Evolutionary conservation across 2,888 invertebrate species (phyloP), one percentile per base, ranked within the genome.

Genomic region (Lepidonotus clava): DNA sequence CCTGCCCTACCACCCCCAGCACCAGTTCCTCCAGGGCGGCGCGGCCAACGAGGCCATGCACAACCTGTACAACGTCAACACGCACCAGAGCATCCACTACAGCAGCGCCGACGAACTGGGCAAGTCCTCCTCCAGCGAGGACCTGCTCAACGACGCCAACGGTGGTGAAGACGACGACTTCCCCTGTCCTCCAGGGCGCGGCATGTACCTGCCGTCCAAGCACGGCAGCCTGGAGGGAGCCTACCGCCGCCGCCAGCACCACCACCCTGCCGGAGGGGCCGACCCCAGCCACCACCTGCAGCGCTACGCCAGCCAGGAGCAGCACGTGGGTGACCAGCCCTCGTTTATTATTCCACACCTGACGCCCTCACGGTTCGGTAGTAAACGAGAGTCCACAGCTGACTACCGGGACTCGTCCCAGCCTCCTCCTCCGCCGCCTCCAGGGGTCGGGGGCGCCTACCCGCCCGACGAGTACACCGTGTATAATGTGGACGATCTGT

Each of bases 61-160:
- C 67, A 88, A 88, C 61, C 51, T 88, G 56, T 88, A 88, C 83
- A 88, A 88, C 83, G 51, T 89, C 24, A 87, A 84, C 83, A 94
- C 94, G 56, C 93, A 94, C 87, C 91, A 94, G 84, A 94, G 94
- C 11, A 93, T 92, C 24, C 91, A 91, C 80, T 93, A 93, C 87
- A 92, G 92, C 80, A 93, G 93, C 87, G 91, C 91, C 5, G 93
- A 93, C 86, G 92, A 92, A 86, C 88, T 93, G 24, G 80, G 80
- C n/a, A 90, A 91, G 85, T 90, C 92, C 5, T 90, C 92, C 2
- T 89, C 89, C 67, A 87, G 90, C 85, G 87, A 87, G 61, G 88
- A 90, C 84, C 87, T 87, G 83, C 87, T 88, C 76, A 90, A 90
- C 41, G 41, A 46, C 24, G 41, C 71, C 4, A 32, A 77, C 24